Base-by-base conservation (phyloP, 2,113 vertebrate genomes). In the Rhinogobius similis region DNA sequence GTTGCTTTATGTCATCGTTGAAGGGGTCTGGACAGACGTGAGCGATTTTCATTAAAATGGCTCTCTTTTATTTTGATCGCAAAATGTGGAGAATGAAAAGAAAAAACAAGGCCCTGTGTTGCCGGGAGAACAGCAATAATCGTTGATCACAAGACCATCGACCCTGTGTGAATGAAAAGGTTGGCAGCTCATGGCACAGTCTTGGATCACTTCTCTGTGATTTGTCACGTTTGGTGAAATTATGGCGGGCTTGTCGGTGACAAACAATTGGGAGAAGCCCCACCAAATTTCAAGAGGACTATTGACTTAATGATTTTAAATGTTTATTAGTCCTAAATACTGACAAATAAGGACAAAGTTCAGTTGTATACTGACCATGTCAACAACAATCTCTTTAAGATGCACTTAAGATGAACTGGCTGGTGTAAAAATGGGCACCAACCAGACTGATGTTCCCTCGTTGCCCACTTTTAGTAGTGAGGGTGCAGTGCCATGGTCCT, bases 381-480 rank as follows among this genome's bases (percentile, higher is more conserved):
- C 24, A 59, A 56, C 1, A 27, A 14, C 14, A 27, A 56, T 59
- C 29, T 18, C 58, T 38, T 75, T 16, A 80, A 75, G 70, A 85
- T 87, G 82, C 78, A 77, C 74, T 68, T 65, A 41, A 41, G 39
- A 41, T 41, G 10, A 79, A 59, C 70, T 62, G 58, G 66, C 61
- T 38, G 9, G 36, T 27, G 44, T 62, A 48, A 43, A 27, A 0
- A 39, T 74, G 38, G 83, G 73, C 61, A 82, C 48, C 58, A 94
- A 93, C 88, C 73, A 78, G 70, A 91, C 81, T 7, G 70, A 67
- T 1, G 70, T 70, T 65, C 84, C 85, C 56, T 87, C 86, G 90
- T 87, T 88, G 69, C 82, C 78, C 0, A 83, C 59, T 20, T 59
- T 73, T 24, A 10, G 50, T 21, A 18, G 53, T 4, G 62, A 50